Conservation (phyloP, 2,113 vertebrate genomes). For the Sminthopsis crassicaudata region DNA sequence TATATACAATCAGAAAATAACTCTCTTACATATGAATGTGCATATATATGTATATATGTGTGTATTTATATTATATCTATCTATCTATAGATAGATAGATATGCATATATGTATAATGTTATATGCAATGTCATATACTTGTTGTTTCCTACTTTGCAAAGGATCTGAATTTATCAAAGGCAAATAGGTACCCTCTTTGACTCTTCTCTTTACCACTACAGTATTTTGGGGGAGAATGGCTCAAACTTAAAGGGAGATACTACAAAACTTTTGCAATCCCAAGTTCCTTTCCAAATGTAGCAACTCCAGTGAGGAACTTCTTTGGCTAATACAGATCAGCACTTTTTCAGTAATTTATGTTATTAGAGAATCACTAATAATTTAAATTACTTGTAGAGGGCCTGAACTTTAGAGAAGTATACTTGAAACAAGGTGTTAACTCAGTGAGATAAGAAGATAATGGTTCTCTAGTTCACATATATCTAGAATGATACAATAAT, state of each 20-base stretch:
- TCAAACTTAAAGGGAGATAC: neutral
- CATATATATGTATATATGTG: neutral
- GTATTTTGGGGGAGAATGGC: neutral
- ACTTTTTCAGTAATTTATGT: neutral
- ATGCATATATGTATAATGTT: neutral
- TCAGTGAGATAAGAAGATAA: too few species aligned
- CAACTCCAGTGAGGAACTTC: neutral
- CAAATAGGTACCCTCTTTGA: neutral
- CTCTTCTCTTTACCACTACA: neutral
- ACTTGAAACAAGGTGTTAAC: too few species aligned
- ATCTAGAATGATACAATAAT: too few species aligned
- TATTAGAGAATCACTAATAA: neutral
- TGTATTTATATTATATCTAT: too few species aligned
- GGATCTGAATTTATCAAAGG: neutral
- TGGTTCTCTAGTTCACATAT: too few species aligned
- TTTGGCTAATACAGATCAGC: neutral
- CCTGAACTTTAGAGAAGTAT: too few species aligned
- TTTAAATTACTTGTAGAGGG: neutral
- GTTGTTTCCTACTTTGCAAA: neutral
- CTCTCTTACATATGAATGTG: neutral
- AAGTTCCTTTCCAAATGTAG: neutral
- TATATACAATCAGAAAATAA: neutral
- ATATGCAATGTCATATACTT: neutral
- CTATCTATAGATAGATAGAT: too few species aligned
- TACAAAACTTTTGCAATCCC: neutral